Base-by-base conservation (phyloP, 1,140 invertebrate species). In the Dreissena rostriformis region DNA sequence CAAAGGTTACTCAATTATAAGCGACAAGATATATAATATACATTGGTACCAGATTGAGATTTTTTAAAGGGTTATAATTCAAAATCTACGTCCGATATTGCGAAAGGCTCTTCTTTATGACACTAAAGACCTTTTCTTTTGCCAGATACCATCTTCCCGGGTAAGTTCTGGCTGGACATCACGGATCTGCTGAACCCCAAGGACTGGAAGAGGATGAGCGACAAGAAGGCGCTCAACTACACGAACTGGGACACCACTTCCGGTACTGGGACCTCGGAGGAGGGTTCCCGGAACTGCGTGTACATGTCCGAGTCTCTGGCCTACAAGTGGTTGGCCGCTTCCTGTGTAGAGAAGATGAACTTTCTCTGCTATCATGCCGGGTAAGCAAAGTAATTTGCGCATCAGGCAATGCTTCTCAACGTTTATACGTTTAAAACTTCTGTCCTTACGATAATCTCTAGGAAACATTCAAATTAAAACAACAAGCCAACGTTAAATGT, bases 361-460 rank as follows among this genome's bases (percentile, higher is more conserved):
- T 82, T 82, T 24, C 57, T 82, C 22, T 82, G 79, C 63, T 82
- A 65, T 19, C 11, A 52, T 28, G 71, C 79, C 53, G 79, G 79
- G 79, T 82, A 82, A 82, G 79, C 55, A 24, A 74, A 39, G 79
- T 82, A n/a, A n/a, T n/a, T n/a, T n/a, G n/a, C n/a, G n/a, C n/a
- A n/a, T n/a, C n/a, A n/a, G n/a, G n/a, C n/a, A n/a, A n/a, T n/a
- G n/a, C n/a, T n/a, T n/a, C n/a, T n/a, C n/a, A n/a, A n/a, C n/a
- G n/a, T n/a, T n/a, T n/a, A n/a, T n/a, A n/a, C n/a, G n/a, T n/a
- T n/a, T n/a, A n/a, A n/a, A n/a, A n/a, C n/a, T n/a, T n/a, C n/a
- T n/a, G n/a, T n/a, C n/a, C n/a, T n/a, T n/a, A n/a, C n/a, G n/a
- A n/a, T n/a, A n/a, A n/a, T n/a, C n/a, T n/a, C n/a, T n/a, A n/a